Evolutionary conservation across 2,113 vertebrate genomes (phyloP).

Genomic region (Echinops telfairi): DNA sequence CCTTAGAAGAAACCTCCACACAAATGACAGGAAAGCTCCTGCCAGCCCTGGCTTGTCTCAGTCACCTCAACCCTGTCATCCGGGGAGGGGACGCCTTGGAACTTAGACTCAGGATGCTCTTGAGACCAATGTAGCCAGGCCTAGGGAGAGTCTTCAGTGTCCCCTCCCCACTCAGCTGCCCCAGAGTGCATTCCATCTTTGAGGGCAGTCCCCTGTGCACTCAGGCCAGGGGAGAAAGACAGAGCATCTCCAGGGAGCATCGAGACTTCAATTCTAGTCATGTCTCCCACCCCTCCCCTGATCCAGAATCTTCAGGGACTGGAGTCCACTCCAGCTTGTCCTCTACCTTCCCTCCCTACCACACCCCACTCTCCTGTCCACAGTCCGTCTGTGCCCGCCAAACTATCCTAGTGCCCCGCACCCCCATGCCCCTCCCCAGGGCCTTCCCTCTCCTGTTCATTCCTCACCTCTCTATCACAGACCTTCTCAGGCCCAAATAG

Average conservation of each 20-base stretch:
- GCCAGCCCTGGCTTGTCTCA: rapidly evolving
- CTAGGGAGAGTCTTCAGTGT: background rate
- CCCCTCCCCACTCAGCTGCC: background rate
- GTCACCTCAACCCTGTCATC: background rate
- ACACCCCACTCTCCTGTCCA: background rate
- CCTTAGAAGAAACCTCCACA: too few relatives aligned
- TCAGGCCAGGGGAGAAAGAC: too few relatives aligned
- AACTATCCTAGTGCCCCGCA: background rate
- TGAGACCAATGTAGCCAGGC: background rate
- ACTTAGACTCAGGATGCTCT: background rate
- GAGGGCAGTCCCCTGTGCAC: background rate
- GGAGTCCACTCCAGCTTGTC: background rate
- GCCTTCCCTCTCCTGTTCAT: background rate
- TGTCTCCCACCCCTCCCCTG: background rate
- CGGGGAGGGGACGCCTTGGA: background rate
- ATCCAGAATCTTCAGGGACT: background rate
- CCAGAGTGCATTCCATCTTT: background rate
- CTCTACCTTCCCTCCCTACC: background rate
- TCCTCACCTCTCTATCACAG: background rate
- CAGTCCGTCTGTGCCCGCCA: background rate
- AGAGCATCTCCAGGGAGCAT: background rate
- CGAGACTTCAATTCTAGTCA: too few relatives aligned
- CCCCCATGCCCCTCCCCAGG: background rate
- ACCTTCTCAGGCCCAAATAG: background rate
- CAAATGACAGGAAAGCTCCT: background rate